phyloP scores from a whole-genome alignment of 2,797 vertebrate genomes.

The Clamator glandarius region DNA sequence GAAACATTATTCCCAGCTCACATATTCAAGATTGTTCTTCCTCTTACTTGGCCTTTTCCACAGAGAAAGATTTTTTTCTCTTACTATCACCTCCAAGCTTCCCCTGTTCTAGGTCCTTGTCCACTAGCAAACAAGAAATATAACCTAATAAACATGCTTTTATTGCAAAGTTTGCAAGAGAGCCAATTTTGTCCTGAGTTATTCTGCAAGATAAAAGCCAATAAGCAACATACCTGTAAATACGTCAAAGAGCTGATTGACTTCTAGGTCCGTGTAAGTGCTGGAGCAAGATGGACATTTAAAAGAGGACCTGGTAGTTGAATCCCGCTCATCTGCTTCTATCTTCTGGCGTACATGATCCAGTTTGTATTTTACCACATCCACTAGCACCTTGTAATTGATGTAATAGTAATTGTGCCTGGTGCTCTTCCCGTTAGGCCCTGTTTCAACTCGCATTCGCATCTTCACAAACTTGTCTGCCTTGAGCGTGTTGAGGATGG shows the following conservation, averaged over 20 bases:
- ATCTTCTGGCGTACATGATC: slow-evolving; percentile 70
- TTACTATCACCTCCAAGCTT: background rate
- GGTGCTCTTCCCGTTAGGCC: slow-evolving; percentile 50
- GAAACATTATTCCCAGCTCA: background rate
- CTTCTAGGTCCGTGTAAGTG: slow-evolving; percentile 71
- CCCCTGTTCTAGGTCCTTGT: background rate
- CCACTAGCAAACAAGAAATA: background rate
- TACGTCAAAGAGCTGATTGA: slow-evolving; percentile 72
- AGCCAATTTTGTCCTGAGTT: background rate
- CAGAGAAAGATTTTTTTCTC: background rate
- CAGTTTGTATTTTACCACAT: slow-evolving; percentile 75
- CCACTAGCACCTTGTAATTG: slow-evolving; percentile 75
- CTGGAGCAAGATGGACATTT: slow-evolving; percentile 69
- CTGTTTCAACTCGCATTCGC: slow-evolving; percentile 43
- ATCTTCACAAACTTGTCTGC: slow-evolving; percentile 71
- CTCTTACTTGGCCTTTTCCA: background rate
- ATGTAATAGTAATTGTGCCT: slow-evolving; percentile 76
- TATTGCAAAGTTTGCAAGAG: fast-evolving
- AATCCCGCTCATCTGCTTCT: slow-evolving; percentile 64
- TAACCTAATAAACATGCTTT: background rate
- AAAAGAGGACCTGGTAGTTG: slow-evolving; percentile 70
- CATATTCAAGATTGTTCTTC: background rate
- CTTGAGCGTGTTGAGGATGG: slow-evolving; percentile 57
- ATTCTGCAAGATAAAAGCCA: background rate
- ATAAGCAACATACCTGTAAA: slow-evolving; percentile 59